A percentile compares a stretch with the other conserved stretches of the same genome.
phyloP scores from a whole-genome alignment of 2,888 invertebrate genomes.

The Pseudococcus jackbeardsleyi region DNA sequence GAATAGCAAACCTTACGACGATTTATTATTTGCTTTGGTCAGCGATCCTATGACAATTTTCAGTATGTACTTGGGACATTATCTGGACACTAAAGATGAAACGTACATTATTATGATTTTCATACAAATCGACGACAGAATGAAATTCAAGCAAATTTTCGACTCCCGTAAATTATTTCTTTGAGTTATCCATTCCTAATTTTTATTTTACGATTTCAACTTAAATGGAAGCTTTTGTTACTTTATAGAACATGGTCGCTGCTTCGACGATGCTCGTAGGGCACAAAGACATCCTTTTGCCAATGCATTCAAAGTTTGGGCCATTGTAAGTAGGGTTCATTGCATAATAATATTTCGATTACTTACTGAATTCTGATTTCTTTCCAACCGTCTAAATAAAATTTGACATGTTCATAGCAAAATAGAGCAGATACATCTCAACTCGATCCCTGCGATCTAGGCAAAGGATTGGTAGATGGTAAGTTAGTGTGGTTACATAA shows the following conservation, averaged over 20 bases:
- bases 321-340: neutral
- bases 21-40: neutral
- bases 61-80: slow-evolving; percentile 10
- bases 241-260: neutral
- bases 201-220: neutral
- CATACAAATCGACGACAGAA: neutral
- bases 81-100: neutral
- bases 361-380: neutral
- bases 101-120: neutral
- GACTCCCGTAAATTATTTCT: neutral
- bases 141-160: neutral
- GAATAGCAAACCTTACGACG: neutral
- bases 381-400: neutral
- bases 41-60: neutral
- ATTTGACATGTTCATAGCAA: neutral
- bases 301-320: neutral
- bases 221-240: neutral
- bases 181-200: neutral
- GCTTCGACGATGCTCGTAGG: neutral
- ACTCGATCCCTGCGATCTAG: neutral
- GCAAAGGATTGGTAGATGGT: neutral
- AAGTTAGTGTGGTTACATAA: no score
- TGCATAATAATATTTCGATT: neutral
- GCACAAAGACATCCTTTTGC: neutral
- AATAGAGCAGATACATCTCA: neutral